A percentile compares a stretch with the other conserved stretches of the same genome.
phyloP scores from a whole-genome alignment of 2,113 vertebrate species.

The Entelurus aequoreus region DNA sequence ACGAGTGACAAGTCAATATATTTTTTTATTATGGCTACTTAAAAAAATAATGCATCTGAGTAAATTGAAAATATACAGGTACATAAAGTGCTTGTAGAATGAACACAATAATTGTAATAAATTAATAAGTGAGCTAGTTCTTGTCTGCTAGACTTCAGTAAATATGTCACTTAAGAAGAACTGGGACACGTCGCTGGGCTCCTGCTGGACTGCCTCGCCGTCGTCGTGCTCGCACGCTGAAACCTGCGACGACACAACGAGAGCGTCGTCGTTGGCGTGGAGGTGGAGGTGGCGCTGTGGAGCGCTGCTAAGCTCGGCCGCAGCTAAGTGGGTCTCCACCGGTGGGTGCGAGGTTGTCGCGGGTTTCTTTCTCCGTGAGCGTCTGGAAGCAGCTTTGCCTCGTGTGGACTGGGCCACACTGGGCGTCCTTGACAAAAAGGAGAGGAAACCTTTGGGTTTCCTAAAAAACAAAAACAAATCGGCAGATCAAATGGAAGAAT shows the following conservation, averaged over 20 bases:
- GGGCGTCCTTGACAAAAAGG: conserved; percentile 74
- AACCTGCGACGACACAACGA: conserved; percentile 16
- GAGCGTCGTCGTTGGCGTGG: neutral
- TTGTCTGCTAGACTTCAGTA: conserved; percentile 81
- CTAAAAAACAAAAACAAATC: conserved; percentile 24
- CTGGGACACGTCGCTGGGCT: conserved; percentile 79
- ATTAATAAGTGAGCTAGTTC: neutral
- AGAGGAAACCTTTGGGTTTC: conserved; percentile 75
- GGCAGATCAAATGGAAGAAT: neutral
- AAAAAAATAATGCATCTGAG: conserved; percentile 1
- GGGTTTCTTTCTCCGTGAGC: conserved; percentile 17
- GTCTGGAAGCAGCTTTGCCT: conserved; percentile 54
- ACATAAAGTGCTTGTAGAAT: too few relatives aligned
- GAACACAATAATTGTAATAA: too few relatives aligned
- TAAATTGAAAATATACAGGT: neutral
- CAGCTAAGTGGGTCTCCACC: neutral
- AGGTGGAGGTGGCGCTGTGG: neutral
- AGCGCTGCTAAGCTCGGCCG: conserved; percentile 28
- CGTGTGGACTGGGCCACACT: conserved; percentile 45
- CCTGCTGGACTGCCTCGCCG: conserved; percentile 61
- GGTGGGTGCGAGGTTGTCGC: conserved; percentile 23
- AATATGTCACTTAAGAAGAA: conserved; percentile 93
- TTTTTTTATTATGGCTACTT: neutral
- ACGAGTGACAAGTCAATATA: neutral
- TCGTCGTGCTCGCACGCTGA: neutral